Evolutionary conservation across 2,113 vertebrate genomes (phyloP), one percentile per base, ranked within the genome.

Genomic region (Pelmatolapia mariae): DNA sequence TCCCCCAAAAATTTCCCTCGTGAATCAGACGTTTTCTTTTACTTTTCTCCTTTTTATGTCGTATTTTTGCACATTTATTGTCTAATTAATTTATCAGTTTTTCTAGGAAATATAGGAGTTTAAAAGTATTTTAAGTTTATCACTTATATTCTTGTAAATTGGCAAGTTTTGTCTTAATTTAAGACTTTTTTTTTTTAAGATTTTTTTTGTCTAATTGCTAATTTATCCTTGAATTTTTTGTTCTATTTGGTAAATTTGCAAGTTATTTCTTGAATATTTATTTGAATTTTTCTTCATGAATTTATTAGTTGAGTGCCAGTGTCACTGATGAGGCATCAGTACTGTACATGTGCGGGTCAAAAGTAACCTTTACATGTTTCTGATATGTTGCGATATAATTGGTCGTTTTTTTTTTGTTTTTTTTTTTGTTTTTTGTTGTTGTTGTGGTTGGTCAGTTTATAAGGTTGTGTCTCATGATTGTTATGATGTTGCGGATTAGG

Each of bases 1-100:
- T 0, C 8, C 18, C 19, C 18, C 9, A 0, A 0, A 0, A 54
- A 24, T 13, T 24, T 24, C 6, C 0, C 7, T 26, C 54, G 22
- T 15, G 54, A 57, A 26, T 26, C 22, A 26, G 22, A 57, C 22
- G 22, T 26, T 26, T 22, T 54, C 4, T 59, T 59, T 33, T 63
- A 63, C 9, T 33, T 33, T 33, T 33, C 16, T 63, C 2, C 1
- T 24, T 33, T 54, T 53, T 54, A 33, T 36, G 59, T 36, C 4
- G 2, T 63, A 19, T 5, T 63, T 36, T 63, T 63, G 6, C 6
- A 1, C 4, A n/a, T 63, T 63, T 33, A 7, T 33, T 36, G 6
- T 63, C 29, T 33, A 36, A 19, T 63, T 16, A 63, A 19, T 63
- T 7, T 63, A 63, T 63, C 29, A 5, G 2, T 63, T 63, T 63